These are phyloP conservation scores for Centrocercus urophasianus DNA, from an alignment of 2,113 vertebrate species.

Conservation along the genomic window DNA sequence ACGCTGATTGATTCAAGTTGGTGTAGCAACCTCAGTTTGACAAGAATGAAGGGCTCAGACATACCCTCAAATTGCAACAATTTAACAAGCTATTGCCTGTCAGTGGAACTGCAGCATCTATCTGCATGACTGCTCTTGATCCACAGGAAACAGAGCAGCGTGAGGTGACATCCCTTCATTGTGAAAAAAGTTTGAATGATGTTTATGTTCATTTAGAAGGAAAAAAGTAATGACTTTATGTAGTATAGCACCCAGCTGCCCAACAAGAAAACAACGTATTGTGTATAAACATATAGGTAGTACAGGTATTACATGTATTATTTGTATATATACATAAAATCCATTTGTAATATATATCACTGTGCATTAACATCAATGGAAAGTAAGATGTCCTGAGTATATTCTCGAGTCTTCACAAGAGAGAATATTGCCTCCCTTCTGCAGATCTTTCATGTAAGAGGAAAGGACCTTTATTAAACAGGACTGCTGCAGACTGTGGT, in stretches of 20 bases:
- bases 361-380: neutral
- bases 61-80: neutral
- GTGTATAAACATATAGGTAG: neutral
- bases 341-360: neutral
- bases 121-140: neutral
- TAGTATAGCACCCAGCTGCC: neutral
- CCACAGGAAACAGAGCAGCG: neutral
- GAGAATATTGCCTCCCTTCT: neutral
- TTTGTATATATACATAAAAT: neutral
- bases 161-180: neutral
- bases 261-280: neutral
- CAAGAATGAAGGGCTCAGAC: slow-evolving; percentile 15
- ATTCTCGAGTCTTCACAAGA: neutral
- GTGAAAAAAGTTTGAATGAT: neutral
- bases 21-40: neutral
- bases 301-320: neutral
- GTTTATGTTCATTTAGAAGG: neutral
- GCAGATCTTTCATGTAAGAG: neutral
- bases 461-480: slow-evolving; percentile 40
- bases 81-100: slow-evolving; percentile 9
- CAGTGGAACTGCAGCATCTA: neutral
- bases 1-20: neutral
- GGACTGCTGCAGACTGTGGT: slow-evolving; percentile 5
- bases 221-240: neutral
- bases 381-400: neutral